A percentile compares a stretch with the other conserved stretches of the same genome.
Conservation (phyloP, 1,140 invertebrate genomes). For the Lethrus apterus region DNA sequence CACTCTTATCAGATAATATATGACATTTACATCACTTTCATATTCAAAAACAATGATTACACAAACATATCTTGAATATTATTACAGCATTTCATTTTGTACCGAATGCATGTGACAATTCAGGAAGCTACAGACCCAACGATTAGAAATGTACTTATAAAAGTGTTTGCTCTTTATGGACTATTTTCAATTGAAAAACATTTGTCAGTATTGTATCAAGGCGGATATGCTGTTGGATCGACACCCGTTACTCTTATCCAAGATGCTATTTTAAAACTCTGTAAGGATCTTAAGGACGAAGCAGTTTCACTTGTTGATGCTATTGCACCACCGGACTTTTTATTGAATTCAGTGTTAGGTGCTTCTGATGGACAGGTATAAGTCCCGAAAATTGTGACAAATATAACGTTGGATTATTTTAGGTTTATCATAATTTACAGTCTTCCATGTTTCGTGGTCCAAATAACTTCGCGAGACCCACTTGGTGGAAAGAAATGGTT, state of each 20-base stretch:
- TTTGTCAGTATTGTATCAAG: conserved; percentile 68
- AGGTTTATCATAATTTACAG: conserved; percentile 56
- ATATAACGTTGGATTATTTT: conserved; percentile 36
- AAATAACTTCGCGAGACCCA: conserved; percentile 46
- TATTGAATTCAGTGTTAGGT: conserved; percentile 69
- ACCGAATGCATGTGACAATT: conserved; percentile 50
- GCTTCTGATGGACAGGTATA: conserved; percentile 53
- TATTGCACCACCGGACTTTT: conserved; percentile 67
- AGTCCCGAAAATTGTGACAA: not conserved
- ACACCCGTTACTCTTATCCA: conserved; percentile 43
- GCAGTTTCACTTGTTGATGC: conserved; percentile 64
- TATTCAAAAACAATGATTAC: no score
- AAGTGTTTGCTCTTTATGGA: conserved; percentile 64
- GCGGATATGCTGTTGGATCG: conserved; percentile 53
- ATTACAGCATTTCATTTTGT: conserved; percentile 55
- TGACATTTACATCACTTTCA: no score
- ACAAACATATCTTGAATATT: no score
- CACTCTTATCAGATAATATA: no score
- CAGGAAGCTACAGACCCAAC: conserved; percentile 43
- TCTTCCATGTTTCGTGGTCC: conserved; percentile 47
- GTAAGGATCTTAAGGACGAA: conserved; percentile 59
- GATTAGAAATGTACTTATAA: conserved; percentile 51
- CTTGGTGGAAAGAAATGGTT: conserved; percentile 56
- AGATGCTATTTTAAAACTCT: conserved; percentile 54
- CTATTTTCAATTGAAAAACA: conserved; percentile 66